These are phyloP conservation scores for Oncopodura yosiiana DNA, from an alignment of 1,140 invertebrate species.

Conservation along the genomic window DNA sequence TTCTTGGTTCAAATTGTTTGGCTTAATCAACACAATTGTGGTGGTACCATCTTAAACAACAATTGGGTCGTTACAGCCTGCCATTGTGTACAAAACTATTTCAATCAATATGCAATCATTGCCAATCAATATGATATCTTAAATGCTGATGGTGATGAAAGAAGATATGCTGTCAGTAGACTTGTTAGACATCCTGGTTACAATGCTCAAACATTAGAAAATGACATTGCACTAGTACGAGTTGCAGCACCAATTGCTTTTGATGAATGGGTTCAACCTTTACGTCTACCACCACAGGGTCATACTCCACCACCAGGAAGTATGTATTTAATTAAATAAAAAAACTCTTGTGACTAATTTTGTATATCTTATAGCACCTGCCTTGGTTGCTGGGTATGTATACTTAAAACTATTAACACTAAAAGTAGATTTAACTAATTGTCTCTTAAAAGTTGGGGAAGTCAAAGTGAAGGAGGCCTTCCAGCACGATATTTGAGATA, in stretches of 20 bases:
- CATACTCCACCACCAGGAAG: background rate
- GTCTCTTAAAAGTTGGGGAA: conserved; percentile 16
- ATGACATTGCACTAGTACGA: conserved; percentile 22
- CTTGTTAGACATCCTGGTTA: conserved; percentile 15
- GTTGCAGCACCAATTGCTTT: background rate
- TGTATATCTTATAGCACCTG: no score
- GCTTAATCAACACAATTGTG: conserved; percentile 22
- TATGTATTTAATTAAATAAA: no score
- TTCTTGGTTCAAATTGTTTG: no score
- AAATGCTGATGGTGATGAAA: conserved; percentile 4
- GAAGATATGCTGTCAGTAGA: conserved; percentile 1
- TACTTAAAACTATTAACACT: no score
- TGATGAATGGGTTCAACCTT: background rate
- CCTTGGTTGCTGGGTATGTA: no score
- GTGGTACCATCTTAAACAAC: conserved; percentile 3
- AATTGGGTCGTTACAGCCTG: conserved; percentile 15
- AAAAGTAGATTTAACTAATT: no score
- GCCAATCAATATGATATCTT: conserved; percentile 12
- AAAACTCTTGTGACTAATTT: no score
- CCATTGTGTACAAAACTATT: conserved; percentile 7
- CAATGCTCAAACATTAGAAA: background rate
- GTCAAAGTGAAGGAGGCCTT: conserved; percentile 2
- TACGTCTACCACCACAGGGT: background rate
- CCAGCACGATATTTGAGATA: conserved; percentile 7
- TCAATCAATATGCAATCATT: background rate